A percentile compares a stretch with the other conserved stretches of the same genome.
These are phyloP conservation scores for Callinectes sapidus DNA, from an alignment of 2,888 invertebrate species.

Conservation along the genomic window DNA sequence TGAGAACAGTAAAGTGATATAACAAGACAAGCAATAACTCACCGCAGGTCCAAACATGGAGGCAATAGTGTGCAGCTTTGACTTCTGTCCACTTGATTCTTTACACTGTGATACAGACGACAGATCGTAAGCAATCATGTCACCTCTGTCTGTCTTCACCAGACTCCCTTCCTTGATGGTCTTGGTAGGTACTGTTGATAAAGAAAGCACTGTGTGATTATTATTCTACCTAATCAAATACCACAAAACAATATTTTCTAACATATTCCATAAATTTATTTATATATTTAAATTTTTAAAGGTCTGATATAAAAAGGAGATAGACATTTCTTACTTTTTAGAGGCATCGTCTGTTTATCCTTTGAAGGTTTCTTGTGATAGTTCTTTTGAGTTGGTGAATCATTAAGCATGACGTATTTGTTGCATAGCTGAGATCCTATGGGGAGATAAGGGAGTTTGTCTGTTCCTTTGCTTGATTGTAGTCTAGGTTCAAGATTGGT, in stretches of 20 bases:
- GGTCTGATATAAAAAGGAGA: neutral
- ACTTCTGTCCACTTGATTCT: neutral
- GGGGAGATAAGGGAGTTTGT: neutral
- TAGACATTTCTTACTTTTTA: constrained; percentile 40
- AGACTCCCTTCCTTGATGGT: constrained; percentile 37
- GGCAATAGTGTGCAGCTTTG: constrained; percentile 49
- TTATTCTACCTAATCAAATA: neutral
- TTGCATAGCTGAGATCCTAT: neutral
- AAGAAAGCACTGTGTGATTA: neutral
- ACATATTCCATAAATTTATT: neutral
- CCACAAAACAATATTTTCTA: no score
- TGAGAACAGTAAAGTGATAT: neutral
- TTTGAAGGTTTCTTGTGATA: neutral
- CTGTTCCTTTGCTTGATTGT: neutral
- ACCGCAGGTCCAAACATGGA: constrained; percentile 56
- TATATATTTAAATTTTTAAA: neutral
- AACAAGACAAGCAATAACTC: neutral
- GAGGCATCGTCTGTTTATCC: constrained; percentile 40
- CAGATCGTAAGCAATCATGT: constrained; percentile 56
- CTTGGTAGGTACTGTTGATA: neutral
- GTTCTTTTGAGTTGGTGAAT: neutral
- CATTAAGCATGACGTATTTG: constrained; percentile 3
- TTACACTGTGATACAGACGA: constrained; percentile 40
- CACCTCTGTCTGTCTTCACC: constrained; percentile 55
- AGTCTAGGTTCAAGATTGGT: neutral